phyloP scores from a whole-genome alignment of 2,888 invertebrate genomes.

The Cheilosia soror region DNA sequence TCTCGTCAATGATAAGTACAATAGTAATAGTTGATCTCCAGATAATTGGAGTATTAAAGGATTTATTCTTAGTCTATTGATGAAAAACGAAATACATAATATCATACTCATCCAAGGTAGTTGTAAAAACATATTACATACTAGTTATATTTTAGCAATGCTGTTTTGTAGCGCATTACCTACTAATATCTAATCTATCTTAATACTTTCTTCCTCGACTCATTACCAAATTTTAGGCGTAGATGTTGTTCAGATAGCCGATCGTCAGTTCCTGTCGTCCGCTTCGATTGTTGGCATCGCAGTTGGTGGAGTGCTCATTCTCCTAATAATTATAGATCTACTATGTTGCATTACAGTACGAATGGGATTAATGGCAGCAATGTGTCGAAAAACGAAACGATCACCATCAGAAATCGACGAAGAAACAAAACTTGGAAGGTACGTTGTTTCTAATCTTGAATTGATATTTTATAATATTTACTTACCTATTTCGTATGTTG shows the following conservation, averaged over 20 bases:
- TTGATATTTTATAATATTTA: conserved; percentile 7
- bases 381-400: conserved; percentile 85
- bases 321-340: conserved; percentile 93
- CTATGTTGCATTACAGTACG: conserved; percentile 89
- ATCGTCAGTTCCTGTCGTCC: conserved; percentile 82
- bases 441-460: conserved; percentile 79
- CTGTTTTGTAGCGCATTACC: conserved; percentile 12
- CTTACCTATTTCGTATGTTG: conserved; percentile 22
- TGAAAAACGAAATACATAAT: neutral
- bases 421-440: conserved; percentile 94
- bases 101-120: neutral
- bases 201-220: neutral
- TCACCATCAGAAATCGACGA: conserved; percentile 87
- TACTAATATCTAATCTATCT: neutral
- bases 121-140: neutral
- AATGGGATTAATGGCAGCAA: conserved; percentile 88
- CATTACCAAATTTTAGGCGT: conserved; percentile 77
- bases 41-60: too few species aligned
- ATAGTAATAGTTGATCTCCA: too few species aligned
- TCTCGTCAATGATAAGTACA: neutral
- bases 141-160: neutral
- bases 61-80: neutral
- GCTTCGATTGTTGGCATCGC: conserved; percentile 94
- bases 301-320: conserved; percentile 90
- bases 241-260: conserved; percentile 82